Conservation (phyloP, 2,113 vertebrate genomes). For the Talpa occidentalis region DNA sequence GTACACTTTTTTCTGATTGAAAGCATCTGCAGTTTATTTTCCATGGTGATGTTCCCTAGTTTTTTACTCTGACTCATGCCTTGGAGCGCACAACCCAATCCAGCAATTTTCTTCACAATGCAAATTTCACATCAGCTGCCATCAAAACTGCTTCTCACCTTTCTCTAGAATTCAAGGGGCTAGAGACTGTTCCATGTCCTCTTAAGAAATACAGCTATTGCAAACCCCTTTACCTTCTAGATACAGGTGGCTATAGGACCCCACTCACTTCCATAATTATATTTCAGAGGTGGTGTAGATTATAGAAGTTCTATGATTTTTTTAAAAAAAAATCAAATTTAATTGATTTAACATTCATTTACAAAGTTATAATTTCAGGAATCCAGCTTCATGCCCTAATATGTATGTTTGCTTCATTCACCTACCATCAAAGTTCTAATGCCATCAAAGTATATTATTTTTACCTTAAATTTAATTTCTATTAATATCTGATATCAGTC, state of each 20-base stretch:
- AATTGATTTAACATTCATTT: background rate
- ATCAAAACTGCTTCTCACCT: slow-evolving; percentile 23
- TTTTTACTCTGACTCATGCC: slow-evolving; percentile 30
- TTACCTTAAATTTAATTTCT: background rate
- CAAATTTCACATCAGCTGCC: background rate
- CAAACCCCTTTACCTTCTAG: background rate
- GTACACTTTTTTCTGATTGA: background rate
- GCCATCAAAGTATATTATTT: background rate
- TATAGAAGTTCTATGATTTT: background rate
- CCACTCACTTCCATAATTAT: background rate
- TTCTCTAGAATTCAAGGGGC: background rate
- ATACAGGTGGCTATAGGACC: slow-evolving; percentile 7
- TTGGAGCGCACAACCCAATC: background rate
- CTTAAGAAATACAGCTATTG: background rate
- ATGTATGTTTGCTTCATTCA: too few species aligned
- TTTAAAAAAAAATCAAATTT: too few species aligned
- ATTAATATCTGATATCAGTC: background rate
- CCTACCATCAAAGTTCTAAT: too few species aligned
- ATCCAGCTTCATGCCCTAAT: too few species aligned
- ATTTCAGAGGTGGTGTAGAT: background rate
- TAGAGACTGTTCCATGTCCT: background rate
- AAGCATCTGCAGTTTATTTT: slow-evolving; percentile 61
- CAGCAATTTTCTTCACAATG: background rate
- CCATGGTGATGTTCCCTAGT: background rate
- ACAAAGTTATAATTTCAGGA: too few species aligned